Percentiles rank a stretch among this genome's conserved stretches.
Conservation (phyloP, 2,888 invertebrate genomes). For the Pachycephus smyrnensis region DNA sequence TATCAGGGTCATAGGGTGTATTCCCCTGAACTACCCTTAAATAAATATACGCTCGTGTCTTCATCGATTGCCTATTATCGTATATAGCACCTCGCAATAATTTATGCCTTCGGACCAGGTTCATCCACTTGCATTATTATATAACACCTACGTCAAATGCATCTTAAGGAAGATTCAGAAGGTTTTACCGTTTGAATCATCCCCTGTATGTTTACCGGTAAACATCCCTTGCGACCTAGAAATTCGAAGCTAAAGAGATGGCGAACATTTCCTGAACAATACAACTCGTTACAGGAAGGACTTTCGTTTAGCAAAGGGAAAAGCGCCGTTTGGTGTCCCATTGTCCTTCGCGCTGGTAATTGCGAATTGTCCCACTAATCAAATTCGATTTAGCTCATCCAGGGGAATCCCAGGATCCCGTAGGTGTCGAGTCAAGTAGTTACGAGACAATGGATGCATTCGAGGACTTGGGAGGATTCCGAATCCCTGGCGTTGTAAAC, state of each 20-base stretch:
- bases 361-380: constrained; percentile 21
- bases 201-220: too few relatives aligned
- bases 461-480: not conserved
- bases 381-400: constrained; percentile 11
- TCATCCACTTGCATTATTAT: not conserved
- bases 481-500: not conserved
- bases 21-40: not conserved
- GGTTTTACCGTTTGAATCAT: not conserved
- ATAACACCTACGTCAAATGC: not conserved
- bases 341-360: constrained; percentile 18
- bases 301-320: not conserved
- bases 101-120: not conserved
- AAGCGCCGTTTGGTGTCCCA: not conserved
- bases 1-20: not conserved
- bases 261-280: constrained; percentile 28
- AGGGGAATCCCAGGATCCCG: not conserved
- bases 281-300: constrained; percentile 41
- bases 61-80: not conserved
- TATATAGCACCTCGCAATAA: not conserved
- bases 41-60: too few relatives aligned
- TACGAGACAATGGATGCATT: not conserved
- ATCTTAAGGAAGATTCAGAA: not conserved
- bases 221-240: too few relatives aligned
- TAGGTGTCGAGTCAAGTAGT: not conserved
- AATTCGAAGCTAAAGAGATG: too few relatives aligned